Conservation (phyloP, 2,888 invertebrate species). For the Volucella zonaria region DNA sequence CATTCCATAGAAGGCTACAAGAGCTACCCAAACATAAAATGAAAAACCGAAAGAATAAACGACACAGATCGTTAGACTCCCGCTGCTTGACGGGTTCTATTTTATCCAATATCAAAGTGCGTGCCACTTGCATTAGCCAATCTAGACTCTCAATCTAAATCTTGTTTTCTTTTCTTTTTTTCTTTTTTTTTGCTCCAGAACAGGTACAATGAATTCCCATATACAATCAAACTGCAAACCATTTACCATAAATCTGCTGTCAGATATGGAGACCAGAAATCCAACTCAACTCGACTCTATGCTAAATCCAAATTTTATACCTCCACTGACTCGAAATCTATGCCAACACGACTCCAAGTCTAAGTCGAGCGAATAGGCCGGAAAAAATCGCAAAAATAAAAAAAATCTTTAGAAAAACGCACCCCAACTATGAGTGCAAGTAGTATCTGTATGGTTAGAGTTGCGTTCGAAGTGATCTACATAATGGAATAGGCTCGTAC, state of each 20-base stretch:
- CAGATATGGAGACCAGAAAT: constrained; percentile 52
- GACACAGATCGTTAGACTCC: constrained; percentile 36
- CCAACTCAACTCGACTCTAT: constrained; percentile 53
- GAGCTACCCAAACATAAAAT: not conserved
- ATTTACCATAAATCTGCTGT: constrained; percentile 66
- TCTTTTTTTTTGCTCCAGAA: constrained; percentile 7
- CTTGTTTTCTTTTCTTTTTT: not conserved
- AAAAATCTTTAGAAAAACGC: constrained; percentile 47
- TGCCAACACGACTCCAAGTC: constrained; percentile 44
- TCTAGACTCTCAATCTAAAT: constrained; percentile 33
- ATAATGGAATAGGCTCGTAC: constrained; percentile 38
- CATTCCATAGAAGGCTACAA: not conserved
- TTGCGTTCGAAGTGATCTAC: constrained; percentile 38
- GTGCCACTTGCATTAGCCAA: constrained; percentile 52
- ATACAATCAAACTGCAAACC: constrained; percentile 54
- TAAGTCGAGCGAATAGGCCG: constrained; percentile 7
- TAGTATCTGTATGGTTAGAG: constrained; percentile 19
- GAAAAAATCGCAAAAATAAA: constrained; percentile 5
- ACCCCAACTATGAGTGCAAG: constrained; percentile 38
- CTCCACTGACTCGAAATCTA: constrained; percentile 45
- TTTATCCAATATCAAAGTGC: constrained; percentile 42
- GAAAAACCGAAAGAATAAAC: not conserved
- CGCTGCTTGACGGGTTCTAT: constrained; percentile 9
- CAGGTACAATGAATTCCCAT: constrained; percentile 60
- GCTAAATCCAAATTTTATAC: constrained; percentile 57